Evolutionary conservation across 2,888 invertebrate genomes (phyloP), one percentile per base, ranked within the genome.

Genomic region (Beris chalybata): DNA sequence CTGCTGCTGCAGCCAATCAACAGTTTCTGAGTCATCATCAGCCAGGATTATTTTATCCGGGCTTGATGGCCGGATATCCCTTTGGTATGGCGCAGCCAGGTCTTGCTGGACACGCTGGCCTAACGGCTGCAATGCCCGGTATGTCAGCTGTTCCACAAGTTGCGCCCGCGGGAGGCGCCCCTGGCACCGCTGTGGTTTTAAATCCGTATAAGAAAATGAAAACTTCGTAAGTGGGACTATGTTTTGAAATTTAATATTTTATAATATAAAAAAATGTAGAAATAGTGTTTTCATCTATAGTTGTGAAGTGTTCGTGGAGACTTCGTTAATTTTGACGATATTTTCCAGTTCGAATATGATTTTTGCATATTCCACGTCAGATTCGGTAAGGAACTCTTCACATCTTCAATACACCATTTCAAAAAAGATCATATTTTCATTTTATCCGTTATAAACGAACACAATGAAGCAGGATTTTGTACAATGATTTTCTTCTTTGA

Each of bases 161-260:
- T 15, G 73, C 75, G 5, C 67, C 71, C 3, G 70, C 73, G 0
- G 68, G 69, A 5, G 53, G 12, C 1, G 63, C 57, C 11, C 71
- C 73, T 0, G 77, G 77, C 45, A 79, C 75, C 70, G 77, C 80
- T 71, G 84, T 85, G 68, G 86, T 87, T 29, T 85, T 91, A 78
- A 92, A 92, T 79, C 93, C 93, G 67, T 93, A 91, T 83, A 93
- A 93, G 83, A 93, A 93, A 84, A 89, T 93, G 88, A 93, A 93
- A 84, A 93, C 93, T 75, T 92, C 81, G 67, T 81, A 81, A 75
- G 61, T 54, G 61, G 38, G 38, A 32, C 9, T 9, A 7, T 38
- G 1, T 3, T 38, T 9, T 38, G 38, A 38, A 38, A 38, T 38
- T 38, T 38, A 38, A 22, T 9, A 38, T 38, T 22, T 2, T 22